Conservation (phyloP, 2,888 invertebrate genomes). For the Tortrix viridana region DNA sequence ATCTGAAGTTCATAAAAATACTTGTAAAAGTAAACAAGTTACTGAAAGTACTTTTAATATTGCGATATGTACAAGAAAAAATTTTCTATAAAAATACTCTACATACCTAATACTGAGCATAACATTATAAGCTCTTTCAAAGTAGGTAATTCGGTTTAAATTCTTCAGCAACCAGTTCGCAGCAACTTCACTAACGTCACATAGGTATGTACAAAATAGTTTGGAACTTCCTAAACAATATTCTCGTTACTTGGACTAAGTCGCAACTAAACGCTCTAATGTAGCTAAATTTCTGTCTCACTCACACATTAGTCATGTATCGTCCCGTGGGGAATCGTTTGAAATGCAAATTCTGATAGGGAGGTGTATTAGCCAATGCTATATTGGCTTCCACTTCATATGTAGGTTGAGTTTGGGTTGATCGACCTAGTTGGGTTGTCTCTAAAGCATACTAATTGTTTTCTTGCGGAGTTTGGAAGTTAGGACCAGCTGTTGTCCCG, state of each 20-base stretch:
- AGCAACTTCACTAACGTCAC: not conserved
- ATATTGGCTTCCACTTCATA: conserved; percentile 63
- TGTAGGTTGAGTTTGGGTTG: conserved; percentile 25
- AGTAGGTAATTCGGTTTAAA: not conserved
- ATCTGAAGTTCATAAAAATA: no score
- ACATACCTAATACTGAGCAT: no score
- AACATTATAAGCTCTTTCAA: not conserved
- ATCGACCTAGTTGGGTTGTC: conserved; percentile 26
- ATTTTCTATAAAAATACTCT: not conserved
- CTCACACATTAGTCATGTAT: conserved; percentile 55
- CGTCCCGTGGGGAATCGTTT: conserved; percentile 50
- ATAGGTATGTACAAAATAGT: conserved; percentile 6
- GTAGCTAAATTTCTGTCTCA: conserved; percentile 64
- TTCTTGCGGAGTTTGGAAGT: conserved; percentile 27
- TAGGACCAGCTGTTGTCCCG: conserved; percentile 30
- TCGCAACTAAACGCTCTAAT: conserved; percentile 59
- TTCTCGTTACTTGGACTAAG: conserved; percentile 36
- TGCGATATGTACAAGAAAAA: no score
- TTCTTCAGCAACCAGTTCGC: not conserved
- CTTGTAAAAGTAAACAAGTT: no score
- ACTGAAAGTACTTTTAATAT: no score
- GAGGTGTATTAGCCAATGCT: conserved; percentile 71
- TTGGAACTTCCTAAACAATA: conserved; percentile 25
- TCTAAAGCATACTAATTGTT: conserved; percentile 36
- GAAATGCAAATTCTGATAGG: conserved; percentile 76